A percentile compares a stretch with the other conserved stretches of the same genome.
These are phyloP conservation scores for Sweltsa coloradensis DNA, from an alignment of 1,140 invertebrate species.

Conservation along the genomic window DNA sequence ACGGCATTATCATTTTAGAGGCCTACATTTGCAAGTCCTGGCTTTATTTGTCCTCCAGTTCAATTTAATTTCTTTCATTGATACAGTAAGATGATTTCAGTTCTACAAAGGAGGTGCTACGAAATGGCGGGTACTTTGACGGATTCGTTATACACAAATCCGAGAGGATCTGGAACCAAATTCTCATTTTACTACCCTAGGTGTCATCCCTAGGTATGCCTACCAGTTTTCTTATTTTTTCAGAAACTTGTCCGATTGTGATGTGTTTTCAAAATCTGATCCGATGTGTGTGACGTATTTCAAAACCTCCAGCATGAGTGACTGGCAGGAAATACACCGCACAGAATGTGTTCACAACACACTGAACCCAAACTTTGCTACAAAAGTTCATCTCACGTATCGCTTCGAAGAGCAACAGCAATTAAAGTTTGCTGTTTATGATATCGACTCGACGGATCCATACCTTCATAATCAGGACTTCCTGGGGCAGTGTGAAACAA, in stretches of 20 bases:
- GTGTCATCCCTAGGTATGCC: no score
- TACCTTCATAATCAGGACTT: constrained; percentile 39
- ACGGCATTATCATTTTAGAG: no score
- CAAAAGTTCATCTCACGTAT: constrained; percentile 30
- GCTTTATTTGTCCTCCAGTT: no score
- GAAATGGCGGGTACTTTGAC: no score
- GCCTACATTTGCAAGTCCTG: no score
- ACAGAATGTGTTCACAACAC: constrained; percentile 44
- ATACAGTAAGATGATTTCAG: no score
- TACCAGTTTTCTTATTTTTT: constrained; percentile 18
- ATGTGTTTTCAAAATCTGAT: constrained; percentile 47
- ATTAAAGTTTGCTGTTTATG: constrained; percentile 37
- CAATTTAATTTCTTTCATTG: no score
- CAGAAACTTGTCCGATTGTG: constrained; percentile 40
- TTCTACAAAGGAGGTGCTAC: no score
- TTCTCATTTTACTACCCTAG: no score
- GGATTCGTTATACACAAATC: no score
- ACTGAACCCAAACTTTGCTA: constrained; percentile 43
- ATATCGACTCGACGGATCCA: constrained; percentile 34
- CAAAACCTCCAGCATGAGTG: constrained; percentile 28
- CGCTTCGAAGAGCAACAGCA: constrained; percentile 36
- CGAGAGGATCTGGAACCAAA: no score
- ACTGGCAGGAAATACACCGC: constrained; percentile 38
- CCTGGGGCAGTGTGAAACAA: constrained; percentile 36
- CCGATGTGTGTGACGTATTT: constrained; percentile 44